These are phyloP conservation scores for Percopsis omiscomaycus DNA, from an alignment of 2,797 vertebrate genomes.

Conservation along the genomic window DNA sequence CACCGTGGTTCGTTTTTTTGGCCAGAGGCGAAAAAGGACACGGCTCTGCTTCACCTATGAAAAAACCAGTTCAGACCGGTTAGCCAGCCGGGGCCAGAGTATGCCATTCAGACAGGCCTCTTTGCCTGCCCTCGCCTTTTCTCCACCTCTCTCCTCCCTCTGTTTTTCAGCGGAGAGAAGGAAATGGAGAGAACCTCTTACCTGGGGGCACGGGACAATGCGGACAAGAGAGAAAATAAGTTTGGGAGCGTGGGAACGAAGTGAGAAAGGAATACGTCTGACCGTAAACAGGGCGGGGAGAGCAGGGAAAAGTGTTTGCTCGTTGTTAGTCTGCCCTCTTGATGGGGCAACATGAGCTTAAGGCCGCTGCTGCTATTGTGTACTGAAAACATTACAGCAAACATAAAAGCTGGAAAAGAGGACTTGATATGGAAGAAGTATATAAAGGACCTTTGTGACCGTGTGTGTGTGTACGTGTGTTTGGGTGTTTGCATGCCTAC, in stretches of 20 bases:
- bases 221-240: conserved; percentile 59
- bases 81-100: conserved; percentile 73
- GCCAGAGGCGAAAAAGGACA: conserved; percentile 82
- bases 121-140: conserved; percentile 39
- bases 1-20: conserved; percentile 74
- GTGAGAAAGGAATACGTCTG: conserved; percentile 53
- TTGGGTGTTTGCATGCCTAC: conserved; percentile 15
- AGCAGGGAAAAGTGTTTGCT: conserved; percentile 61
- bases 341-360: conserved; percentile 73
- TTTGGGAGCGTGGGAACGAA: conserved; percentile 70
- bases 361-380: conserved; percentile 59
- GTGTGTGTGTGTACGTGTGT: conserved; percentile 26
- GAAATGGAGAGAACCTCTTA: conserved; percentile 80
- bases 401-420: conserved; percentile 56
- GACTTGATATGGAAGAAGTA: conserved; percentile 57
- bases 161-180: conserved; percentile 69
- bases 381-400: conserved; percentile 68
- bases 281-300: conserved; percentile 63
- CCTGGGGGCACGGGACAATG: conserved; percentile 78
- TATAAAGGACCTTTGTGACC: conserved; percentile 50
- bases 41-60: conserved; percentile 76
- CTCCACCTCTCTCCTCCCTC: conserved; percentile 67
- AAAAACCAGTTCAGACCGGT: conserved; percentile 91
- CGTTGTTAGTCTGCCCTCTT: conserved; percentile 65
- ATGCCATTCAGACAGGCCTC: conserved; percentile 63